Percentiles rank a stretch among this genome's conserved stretches.
phyloP scores from a whole-genome alignment of 2,888 invertebrate genomes.

The Thecophora atra region DNA sequence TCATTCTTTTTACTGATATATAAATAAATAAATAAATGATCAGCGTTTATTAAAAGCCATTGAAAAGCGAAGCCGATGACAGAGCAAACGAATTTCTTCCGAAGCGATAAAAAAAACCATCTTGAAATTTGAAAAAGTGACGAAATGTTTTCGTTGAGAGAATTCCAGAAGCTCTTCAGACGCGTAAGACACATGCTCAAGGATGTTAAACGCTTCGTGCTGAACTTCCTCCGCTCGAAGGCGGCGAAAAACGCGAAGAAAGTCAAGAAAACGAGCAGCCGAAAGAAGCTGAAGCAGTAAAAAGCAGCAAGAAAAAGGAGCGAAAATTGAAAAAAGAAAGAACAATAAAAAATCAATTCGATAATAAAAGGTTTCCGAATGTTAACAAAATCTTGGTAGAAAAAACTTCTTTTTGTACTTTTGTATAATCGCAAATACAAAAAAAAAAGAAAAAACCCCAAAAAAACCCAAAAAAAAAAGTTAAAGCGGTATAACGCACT shows the following conservation, averaged over 20 bases:
- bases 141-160: constrained; percentile 10
- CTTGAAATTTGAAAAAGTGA: not conserved
- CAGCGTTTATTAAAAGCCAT: no score
- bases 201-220: not conserved
- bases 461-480: constrained; percentile 26
- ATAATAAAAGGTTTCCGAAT: not conserved
- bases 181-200: not conserved
- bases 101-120: no score
- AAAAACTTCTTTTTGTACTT: constrained; percentile 1
- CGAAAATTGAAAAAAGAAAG: not conserved
- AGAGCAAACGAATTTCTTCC: no score
- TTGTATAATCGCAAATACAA: no score
- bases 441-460: constrained; percentile 12
- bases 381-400: constrained; percentile 9
- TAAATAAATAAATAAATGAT: no score
- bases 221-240: not conserved
- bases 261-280: not conserved
- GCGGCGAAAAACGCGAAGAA: not conserved
- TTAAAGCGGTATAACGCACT: no score
- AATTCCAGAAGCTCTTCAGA: not conserved
- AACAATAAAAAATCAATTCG: not conserved
- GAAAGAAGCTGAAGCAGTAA: constrained; percentile 12
- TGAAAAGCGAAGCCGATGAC: no score
- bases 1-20: no score
- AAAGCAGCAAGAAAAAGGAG: not conserved